Evolutionary conservation across 2,113 vertebrate species (phyloP).

Genomic region (Austrofundulus limnaeus): DNA sequence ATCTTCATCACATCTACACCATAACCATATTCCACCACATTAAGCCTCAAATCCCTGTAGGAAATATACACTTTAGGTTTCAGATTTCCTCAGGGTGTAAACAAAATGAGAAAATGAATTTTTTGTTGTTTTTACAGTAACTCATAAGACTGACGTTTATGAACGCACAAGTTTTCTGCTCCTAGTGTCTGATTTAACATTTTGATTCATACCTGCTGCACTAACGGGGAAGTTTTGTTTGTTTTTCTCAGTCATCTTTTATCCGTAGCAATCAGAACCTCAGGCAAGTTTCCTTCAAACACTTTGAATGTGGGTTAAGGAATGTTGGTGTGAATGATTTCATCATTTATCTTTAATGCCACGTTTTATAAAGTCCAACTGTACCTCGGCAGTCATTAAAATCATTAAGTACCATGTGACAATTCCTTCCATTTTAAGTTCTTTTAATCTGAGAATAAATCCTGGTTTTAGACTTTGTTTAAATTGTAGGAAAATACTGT

Average conservation of each 20-base stretch:
- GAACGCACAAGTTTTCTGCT: slow-evolving; percentile 66
- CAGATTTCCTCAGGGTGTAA: slow-evolving; percentile 54
- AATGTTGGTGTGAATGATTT: slow-evolving; percentile 55
- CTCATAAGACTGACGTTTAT: slow-evolving; percentile 44
- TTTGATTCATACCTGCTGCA: slow-evolving; percentile 31
- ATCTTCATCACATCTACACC: slow-evolving; percentile 46
- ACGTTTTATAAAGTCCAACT: slow-evolving; percentile 15
- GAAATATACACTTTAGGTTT: slow-evolving; percentile 58
- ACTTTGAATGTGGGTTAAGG: slow-evolving; percentile 47
- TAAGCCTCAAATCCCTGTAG: slow-evolving; percentile 53
- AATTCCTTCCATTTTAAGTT: slow-evolving; percentile 41
- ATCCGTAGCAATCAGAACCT: slow-evolving; percentile 54
- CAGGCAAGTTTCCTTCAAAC: slow-evolving; percentile 25
- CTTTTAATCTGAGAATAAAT: slow-evolving; percentile 32
- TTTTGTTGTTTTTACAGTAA: slow-evolving; percentile 35
- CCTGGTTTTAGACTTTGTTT: slow-evolving; percentile 22
- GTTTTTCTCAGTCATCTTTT: slow-evolving; percentile 34
- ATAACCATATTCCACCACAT: slow-evolving; percentile 45
- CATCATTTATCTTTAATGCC: slow-evolving; percentile 19
- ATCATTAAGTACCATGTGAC: slow-evolving; percentile 34
- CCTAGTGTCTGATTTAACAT: slow-evolving; percentile 56
- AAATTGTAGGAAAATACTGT: slow-evolving; percentile 17
- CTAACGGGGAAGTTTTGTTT: slow-evolving; percentile 33
- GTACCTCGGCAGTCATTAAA: slow-evolving; percentile 40
- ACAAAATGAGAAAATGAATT: not conserved